A percentile compares a stretch with the other conserved stretches of the same genome.
phyloP scores from a whole-genome alignment of 1,140 invertebrate genomes.

The Limonius californicus region DNA sequence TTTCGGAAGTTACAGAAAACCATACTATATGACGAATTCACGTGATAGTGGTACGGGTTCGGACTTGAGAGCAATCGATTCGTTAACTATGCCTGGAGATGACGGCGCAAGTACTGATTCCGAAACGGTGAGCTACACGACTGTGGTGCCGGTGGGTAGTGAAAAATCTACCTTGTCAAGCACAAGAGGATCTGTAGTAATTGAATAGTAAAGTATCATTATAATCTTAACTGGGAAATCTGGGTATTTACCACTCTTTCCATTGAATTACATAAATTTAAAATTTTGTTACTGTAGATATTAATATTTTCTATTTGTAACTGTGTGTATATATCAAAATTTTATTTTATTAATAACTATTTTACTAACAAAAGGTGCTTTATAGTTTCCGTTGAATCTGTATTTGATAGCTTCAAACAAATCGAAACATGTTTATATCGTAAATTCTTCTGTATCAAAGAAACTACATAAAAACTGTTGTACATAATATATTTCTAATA shows the following conservation, averaged over 20 bases:
- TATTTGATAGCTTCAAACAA: too few relatives aligned
- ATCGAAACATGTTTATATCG: too few relatives aligned
- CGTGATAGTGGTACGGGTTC: conserved; percentile 34
- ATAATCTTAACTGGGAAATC: too few relatives aligned
- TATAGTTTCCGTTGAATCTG: too few relatives aligned
- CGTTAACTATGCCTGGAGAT: conserved; percentile 4
- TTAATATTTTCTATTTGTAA: too few relatives aligned
- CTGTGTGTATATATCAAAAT: too few relatives aligned
- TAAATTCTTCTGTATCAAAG: too few relatives aligned
- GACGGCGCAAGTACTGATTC: conserved; percentile 18
- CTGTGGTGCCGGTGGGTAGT: conserved; percentile 13
- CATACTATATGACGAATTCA: conserved; percentile 23
- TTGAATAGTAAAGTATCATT: not conserved
- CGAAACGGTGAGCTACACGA: conserved; percentile 16
- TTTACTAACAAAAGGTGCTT: too few relatives aligned
- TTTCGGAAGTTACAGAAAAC: conserved; percentile 61
- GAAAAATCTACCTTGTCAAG: not conserved
- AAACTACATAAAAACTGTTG: not conserved
- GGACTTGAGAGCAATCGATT: conserved; percentile 24
- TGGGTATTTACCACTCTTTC: too few relatives aligned
- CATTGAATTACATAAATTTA: too few relatives aligned
- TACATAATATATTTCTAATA: conserved; percentile 2
- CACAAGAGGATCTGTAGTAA: not conserved
- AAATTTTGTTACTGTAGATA: too few relatives aligned
- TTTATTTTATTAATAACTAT: too few relatives aligned